Percentiles rank a stretch among this genome's conserved stretches.
phyloP scores from a whole-genome alignment of 2,113 vertebrate species.

The Ophthalmolycus amberensis region DNA sequence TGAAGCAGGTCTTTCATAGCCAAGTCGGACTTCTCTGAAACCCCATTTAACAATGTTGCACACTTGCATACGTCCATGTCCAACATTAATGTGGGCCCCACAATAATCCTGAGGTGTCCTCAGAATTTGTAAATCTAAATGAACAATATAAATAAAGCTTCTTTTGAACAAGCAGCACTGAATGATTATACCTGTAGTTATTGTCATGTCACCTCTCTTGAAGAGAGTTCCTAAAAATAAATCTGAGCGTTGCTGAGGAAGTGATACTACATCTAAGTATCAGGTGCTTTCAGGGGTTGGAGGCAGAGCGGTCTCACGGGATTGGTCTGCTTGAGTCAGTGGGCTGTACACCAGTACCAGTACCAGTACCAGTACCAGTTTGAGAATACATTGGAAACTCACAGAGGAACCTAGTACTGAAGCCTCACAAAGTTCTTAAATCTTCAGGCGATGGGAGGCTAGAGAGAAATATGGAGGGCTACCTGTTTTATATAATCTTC shows the following conservation, averaged over 20 bases:
- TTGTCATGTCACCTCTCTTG: too few species aligned
- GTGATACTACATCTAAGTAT: not conserved
- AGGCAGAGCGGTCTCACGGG: not conserved
- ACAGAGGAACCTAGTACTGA: not conserved
- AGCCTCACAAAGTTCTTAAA: not conserved
- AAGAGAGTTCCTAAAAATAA: too few species aligned
- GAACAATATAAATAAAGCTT: not conserved
- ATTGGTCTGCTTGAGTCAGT: not conserved
- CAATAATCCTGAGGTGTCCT: not conserved
- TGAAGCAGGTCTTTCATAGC: not conserved
- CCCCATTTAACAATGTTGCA: not conserved
- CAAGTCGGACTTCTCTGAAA: not conserved
- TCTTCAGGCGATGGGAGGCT: not conserved
- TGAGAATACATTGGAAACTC: not conserved
- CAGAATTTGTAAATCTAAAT: not conserved
- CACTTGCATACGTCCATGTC: too few species aligned
- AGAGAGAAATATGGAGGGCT: too few species aligned
- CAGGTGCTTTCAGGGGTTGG: not conserved
- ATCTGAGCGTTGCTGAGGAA: not conserved
- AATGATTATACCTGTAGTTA: not conserved
- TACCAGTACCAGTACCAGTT: not conserved
- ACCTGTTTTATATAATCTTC: too few species aligned
- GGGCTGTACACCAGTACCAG: not conserved
- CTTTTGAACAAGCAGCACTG: not conserved
- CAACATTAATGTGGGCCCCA: too few species aligned